These are phyloP conservation scores for Paelopatides confundens DNA, from an alignment of 53 echinoderm and acorn worm genomes.

Conservation along the genomic window DNA sequence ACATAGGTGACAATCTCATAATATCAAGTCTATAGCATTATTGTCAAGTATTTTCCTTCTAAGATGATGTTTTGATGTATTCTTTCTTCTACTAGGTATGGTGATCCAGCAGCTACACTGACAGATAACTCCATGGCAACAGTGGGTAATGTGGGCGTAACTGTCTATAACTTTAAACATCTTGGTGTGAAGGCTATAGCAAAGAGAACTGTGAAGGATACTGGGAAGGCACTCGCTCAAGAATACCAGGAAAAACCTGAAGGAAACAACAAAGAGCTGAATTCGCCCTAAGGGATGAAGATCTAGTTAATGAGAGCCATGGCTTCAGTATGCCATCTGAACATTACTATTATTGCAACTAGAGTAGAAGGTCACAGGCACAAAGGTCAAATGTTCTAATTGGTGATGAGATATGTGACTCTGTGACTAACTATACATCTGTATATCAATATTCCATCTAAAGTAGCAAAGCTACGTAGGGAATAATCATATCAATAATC, in stretches of 20 bases:
- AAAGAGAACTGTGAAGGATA: constrained; percentile 91
- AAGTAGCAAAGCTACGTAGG: too few species aligned
- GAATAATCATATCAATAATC: too few species aligned
- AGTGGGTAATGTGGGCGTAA: constrained; percentile 85
- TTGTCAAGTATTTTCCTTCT: too few species aligned
- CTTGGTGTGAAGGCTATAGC: constrained; percentile 94
- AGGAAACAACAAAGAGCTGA: neutral
- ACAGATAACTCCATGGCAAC: constrained; percentile 84
- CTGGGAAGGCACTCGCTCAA: constrained; percentile 78
- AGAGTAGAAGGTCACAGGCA: too few species aligned
- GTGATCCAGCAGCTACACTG: constrained; percentile 85
- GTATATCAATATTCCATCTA: too few species aligned
- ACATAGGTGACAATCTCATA: too few species aligned
- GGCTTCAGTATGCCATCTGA: too few species aligned
- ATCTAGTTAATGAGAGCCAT: too few species aligned
- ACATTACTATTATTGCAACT: neutral
- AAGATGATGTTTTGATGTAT: neutral
- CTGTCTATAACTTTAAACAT: constrained; percentile 82
- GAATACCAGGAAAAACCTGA: constrained; percentile 63
- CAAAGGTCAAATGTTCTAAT: too few species aligned
- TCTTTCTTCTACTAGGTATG: constrained; percentile 68
- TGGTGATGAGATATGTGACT: too few species aligned
- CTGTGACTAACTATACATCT: too few species aligned
- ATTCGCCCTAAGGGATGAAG: neutral
- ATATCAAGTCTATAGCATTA: too few species aligned